Conservation (phyloP, 1,140 invertebrate genomes). For the Proales similis region DNA sequence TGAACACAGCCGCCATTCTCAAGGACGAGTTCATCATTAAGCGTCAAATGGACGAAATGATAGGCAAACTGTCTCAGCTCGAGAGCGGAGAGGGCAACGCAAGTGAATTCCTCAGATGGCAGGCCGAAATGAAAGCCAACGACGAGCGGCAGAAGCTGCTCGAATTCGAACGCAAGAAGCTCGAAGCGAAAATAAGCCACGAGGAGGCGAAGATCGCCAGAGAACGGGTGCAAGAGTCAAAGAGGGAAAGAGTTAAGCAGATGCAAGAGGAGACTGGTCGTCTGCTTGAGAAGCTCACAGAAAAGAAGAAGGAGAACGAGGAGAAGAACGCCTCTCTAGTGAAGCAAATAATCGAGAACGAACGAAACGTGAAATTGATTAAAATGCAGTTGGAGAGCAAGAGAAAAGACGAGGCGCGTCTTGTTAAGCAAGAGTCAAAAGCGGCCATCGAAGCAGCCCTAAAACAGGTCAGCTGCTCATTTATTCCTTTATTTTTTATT, state of each 20-base stretch:
- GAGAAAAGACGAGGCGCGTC: constrained; percentile 23
- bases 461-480: too few relatives aligned
- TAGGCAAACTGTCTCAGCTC: constrained; percentile 38
- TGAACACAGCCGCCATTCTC: constrained; percentile 51
- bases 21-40: constrained; percentile 51
- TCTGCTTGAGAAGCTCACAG: neutral
- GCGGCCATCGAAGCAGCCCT: neutral
- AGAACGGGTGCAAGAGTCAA: constrained; percentile 46
- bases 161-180: constrained; percentile 46
- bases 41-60: constrained; percentile 45
- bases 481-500: neutral
- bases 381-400: constrained; percentile 19
- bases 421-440: constrained; percentile 33
- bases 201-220: constrained; percentile 52
- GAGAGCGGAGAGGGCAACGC: constrained; percentile 49
- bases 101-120: constrained; percentile 50
- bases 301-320: constrained; percentile 24
- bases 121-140: constrained; percentile 46
- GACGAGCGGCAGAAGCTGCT: constrained; percentile 46
- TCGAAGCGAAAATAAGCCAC: constrained; percentile 51
- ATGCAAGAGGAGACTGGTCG: constrained; percentile 47
- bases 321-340: constrained; percentile 21
- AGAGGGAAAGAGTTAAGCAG: constrained; percentile 45
- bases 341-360: constrained; percentile 47
- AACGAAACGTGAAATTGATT: constrained; percentile 48